A percentile compares a stretch with the other conserved stretches of the same genome.
Evolutionary conservation across 2,888 invertebrate species (phyloP).

Genomic region (Caenorhabditis macrosperma): DNA sequence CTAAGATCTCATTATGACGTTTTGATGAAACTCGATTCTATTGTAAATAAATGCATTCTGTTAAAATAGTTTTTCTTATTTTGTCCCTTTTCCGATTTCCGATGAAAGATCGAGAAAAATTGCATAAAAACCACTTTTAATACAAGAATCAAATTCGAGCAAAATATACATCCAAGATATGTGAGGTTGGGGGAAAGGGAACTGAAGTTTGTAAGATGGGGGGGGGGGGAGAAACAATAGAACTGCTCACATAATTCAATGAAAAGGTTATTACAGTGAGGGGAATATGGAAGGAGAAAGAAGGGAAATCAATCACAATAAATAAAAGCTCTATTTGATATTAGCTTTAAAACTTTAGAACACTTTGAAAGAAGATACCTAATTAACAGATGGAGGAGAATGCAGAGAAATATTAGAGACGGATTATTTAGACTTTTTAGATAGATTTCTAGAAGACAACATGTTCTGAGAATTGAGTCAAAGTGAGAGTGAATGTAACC

Average conservation of each 20-base stretch:
- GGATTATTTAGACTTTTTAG: too few species aligned
- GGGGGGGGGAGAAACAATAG: not conserved
- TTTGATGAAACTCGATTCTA: too few species aligned
- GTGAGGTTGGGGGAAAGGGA: not conserved
- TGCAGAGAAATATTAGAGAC: not conserved
- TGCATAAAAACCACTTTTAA: not conserved
- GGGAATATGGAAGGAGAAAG: not conserved
- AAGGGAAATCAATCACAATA: constrained; percentile 46
- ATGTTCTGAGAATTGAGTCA: too few species aligned
- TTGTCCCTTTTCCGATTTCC: too few species aligned
- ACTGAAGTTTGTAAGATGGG: too few species aligned
- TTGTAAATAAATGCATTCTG: too few species aligned
- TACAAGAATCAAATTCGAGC: not conserved
- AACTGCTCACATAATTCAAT: not conserved
- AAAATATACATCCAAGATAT: constrained; percentile 12
- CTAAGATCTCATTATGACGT: too few species aligned
- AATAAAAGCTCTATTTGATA: constrained; percentile 50
- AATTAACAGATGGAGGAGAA: not conserved
- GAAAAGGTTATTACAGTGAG: too few species aligned
- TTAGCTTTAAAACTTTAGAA: not conserved
- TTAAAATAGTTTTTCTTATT: too few species aligned
- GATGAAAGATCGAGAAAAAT: too few species aligned
- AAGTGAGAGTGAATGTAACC: too few species aligned
- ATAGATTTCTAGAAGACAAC: too few species aligned
- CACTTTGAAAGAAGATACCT: not conserved